Evolutionary conservation across 2,113 vertebrate genomes (phyloP).

Genomic region (Coptodon rendalli): DNA sequence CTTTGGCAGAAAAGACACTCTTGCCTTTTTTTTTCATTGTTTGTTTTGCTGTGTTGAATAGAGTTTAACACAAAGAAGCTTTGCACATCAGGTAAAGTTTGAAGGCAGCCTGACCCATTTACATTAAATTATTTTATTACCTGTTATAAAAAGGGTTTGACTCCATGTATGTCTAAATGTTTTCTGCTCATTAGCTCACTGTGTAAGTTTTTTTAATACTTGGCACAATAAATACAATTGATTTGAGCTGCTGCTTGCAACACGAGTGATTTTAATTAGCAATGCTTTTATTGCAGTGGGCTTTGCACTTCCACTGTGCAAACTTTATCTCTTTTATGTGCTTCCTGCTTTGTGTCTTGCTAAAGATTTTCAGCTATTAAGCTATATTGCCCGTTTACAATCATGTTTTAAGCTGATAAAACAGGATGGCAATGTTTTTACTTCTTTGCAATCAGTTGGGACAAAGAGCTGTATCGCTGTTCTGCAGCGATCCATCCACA

Average conservation of each 20-base stretch:
- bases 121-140: constrained; percentile 11
- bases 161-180: constrained; percentile 11
- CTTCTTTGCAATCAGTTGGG: not conserved
- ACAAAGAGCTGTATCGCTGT: not conserved
- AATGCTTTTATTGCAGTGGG: constrained; percentile 11
- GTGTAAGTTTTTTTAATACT: constrained; percentile 18
- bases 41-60: not conserved
- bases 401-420: not conserved
- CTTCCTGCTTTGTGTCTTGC: constrained; percentile 7
- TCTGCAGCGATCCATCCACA: not conserved
- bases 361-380: constrained; percentile 17
- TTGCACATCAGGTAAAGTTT: not conserved
- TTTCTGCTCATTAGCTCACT: constrained; percentile 36
- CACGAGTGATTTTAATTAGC: constrained; percentile 54
- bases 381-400: constrained; percentile 1
- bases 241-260: constrained; percentile 47
- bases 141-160: not conserved
- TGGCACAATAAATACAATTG: constrained; percentile 34
- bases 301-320: not conserved
- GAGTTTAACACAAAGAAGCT: not conserved
- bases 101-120: constrained; percentile 28
- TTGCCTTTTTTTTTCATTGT: not conserved
- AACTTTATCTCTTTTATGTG: constrained; percentile 37
- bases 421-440: constrained; percentile 10
- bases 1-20: not conserved